Evolutionary conservation across 2,113 vertebrate genomes (phyloP).

Genomic region (Martes martes): DNA sequence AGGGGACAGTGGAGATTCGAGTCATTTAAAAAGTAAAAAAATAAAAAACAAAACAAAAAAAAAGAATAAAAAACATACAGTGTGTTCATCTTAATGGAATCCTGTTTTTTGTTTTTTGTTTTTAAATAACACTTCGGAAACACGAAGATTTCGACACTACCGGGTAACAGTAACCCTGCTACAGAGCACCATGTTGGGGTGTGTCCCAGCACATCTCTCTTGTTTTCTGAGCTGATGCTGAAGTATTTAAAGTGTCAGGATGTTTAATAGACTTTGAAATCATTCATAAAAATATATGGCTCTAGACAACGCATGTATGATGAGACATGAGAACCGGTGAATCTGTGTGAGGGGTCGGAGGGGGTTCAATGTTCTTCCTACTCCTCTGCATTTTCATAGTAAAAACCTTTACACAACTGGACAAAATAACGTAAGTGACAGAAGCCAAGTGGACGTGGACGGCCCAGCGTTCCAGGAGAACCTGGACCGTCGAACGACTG

Average conservation of each 20-base stretch:
- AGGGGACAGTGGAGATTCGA: fast-evolving
- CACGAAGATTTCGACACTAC: background rate
- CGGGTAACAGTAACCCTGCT: background rate
- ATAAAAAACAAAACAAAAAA: too few species aligned
- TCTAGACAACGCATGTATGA: background rate
- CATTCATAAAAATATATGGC: background rate
- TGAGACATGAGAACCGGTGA: fast-evolving
- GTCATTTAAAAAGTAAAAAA: background rate
- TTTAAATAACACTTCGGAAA: background rate
- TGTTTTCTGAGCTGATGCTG: too few species aligned
- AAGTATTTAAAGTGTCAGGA: background rate
- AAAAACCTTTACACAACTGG: background rate
- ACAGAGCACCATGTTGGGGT: too few species aligned
- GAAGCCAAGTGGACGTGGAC: background rate
- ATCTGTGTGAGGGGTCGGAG: fast-evolving
- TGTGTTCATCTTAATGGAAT: background rate
- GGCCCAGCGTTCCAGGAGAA: background rate
- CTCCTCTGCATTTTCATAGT: background rate
- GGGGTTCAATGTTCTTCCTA: background rate
- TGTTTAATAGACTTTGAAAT: background rate
- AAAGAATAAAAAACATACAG: background rate
- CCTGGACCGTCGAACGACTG: fast-evolving
- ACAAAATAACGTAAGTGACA: background rate
- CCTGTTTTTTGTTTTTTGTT: background rate
- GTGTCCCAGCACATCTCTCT: background rate